These are phyloP conservation scores for Harpegnathos saltator DNA, from an alignment of 1,140 invertebrate species.

Conservation along the genomic window DNA sequence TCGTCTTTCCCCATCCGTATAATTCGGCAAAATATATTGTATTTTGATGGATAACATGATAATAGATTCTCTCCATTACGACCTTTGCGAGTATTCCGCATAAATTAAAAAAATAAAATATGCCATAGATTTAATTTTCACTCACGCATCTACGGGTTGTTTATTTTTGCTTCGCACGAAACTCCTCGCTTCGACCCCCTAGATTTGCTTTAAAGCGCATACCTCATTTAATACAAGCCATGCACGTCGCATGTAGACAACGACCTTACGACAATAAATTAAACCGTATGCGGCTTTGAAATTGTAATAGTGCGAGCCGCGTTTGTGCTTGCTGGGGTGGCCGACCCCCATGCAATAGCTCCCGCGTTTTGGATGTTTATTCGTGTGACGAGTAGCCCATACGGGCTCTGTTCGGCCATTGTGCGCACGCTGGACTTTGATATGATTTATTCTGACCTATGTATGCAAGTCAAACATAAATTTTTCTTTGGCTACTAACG, in stretches of 20 bases:
- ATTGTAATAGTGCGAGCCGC: slow-evolving; percentile 22
- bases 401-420: slow-evolving; percentile 13
- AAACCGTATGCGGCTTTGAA: slow-evolving; percentile 34
- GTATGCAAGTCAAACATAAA: slow-evolving; percentile 24
- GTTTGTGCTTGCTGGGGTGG: slow-evolving; percentile 17
- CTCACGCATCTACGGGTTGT: neutral
- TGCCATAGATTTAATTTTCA: too few relatives aligned
- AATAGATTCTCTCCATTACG: too few relatives aligned
- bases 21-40: too few relatives aligned
- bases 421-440: neutral
- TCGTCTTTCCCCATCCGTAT: too few relatives aligned
- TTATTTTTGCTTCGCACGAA: neutral
- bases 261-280: slow-evolving; percentile 26
- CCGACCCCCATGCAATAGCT: slow-evolving; percentile 16
- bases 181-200: neutral
- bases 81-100: too few relatives aligned
- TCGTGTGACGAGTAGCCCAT: slow-evolving; percentile 22
- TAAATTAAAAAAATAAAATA: too few relatives aligned
- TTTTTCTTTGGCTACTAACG: slow-evolving; percentile 20
- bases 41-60: too few relatives aligned
- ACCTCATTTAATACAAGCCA: neutral
- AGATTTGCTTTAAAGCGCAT: neutral
- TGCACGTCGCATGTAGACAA: neutral
- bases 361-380: slow-evolving; percentile 33
- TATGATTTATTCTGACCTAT: slow-evolving; percentile 43